phyloP scores from a whole-genome alignment of 2,888 invertebrate genomes.

The Sympetrum striolatum region DNA sequence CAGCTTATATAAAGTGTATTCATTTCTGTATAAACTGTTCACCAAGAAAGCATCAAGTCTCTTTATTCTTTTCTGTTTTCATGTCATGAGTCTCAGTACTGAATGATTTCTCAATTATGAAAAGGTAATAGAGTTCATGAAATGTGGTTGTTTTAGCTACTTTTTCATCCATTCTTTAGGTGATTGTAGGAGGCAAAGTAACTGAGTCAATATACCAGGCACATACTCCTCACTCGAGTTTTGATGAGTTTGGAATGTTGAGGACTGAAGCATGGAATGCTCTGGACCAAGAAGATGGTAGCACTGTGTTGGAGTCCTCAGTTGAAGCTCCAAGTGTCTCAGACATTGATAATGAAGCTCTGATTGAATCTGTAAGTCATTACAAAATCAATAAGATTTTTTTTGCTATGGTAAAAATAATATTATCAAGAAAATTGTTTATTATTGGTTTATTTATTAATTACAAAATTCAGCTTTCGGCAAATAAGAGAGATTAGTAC shows the following conservation, averaged over 20 bases:
- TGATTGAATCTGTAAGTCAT: neutral
- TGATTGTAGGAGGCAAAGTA: conserved; percentile 50
- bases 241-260: conserved; percentile 72
- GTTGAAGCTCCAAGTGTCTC: neutral
- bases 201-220: conserved; percentile 53
- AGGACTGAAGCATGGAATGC: conserved; percentile 60
- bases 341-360: neutral
- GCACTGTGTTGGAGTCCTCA: neutral
- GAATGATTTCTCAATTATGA: too few species aligned
- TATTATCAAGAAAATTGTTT: too few species aligned
- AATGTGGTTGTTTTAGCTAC: neutral
- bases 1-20: too few species aligned
- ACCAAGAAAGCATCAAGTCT: too few species aligned
- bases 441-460: too few species aligned
- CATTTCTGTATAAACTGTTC: too few species aligned
- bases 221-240: conserved; percentile 76
- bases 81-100: too few species aligned
- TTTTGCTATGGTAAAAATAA: too few species aligned
- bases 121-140: too few species aligned
- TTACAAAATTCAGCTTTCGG: too few species aligned
- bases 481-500: too few species aligned
- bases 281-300: conserved; percentile 57
- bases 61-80: too few species aligned
- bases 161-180: conserved; percentile 44
- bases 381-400: neutral